Conservation (phyloP, 2,888 invertebrate genomes). For the Dolichomitus sp. region DNA sequence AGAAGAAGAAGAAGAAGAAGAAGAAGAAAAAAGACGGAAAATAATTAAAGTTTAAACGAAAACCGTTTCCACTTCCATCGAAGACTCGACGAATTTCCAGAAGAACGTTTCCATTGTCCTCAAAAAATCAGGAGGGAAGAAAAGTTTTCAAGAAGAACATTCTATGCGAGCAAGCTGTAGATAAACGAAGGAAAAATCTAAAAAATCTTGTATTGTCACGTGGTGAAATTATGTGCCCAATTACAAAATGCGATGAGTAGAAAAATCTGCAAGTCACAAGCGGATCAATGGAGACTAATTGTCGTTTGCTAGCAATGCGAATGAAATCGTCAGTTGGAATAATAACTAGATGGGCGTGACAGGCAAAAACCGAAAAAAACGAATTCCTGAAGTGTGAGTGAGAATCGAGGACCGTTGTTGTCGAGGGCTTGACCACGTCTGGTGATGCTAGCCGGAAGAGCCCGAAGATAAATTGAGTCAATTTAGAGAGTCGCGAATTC, state of each 20-base stretch:
- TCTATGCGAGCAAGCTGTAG: not conserved
- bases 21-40: not conserved
- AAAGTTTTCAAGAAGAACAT: not conserved
- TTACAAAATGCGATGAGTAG: not conserved
- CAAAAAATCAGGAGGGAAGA: not conserved
- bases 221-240: not conserved
- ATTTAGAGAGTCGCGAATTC: constrained; percentile 34
- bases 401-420: not conserved
- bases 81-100: too few relatives aligned
- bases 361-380: not conserved
- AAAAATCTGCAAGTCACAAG: constrained; percentile 1
- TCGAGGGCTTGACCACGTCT: not conserved
- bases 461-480: constrained; percentile 56
- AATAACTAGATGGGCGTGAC: not conserved
- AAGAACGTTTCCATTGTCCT: not conserved
- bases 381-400: not conserved
- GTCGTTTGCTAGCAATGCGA: not conserved
- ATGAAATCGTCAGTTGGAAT: not conserved
- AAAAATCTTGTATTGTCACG: constrained; percentile 16
- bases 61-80: constrained; percentile 5
- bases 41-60: constrained; percentile 2
- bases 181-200: not conserved
- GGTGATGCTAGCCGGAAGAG: constrained; percentile 19
- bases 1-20: not conserved
- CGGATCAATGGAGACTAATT: not conserved